phyloP scores from a whole-genome alignment of 35 echinoderm and acorn worm genomes.

The Chiridota heheva region DNA sequence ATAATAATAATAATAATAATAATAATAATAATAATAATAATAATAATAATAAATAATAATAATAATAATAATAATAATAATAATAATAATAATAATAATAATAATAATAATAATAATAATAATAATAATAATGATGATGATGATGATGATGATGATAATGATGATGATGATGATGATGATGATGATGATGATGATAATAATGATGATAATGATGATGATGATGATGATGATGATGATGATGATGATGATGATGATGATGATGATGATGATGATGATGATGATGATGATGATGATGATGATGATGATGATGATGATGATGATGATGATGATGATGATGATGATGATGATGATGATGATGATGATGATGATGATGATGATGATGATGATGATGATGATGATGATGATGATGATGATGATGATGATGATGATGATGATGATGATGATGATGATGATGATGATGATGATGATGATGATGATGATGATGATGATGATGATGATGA shows the following conservation, averaged over 20 bases:
- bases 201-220: slow-evolving; percentile 6
- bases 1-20: too few species aligned
- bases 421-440: background rate
- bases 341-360: background rate
- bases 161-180: slow-evolving; percentile 5
- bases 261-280: slow-evolving; percentile 6
- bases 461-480: background rate
- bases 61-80: too few species aligned
- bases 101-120: background rate
- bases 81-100: background rate
- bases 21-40: too few species aligned
- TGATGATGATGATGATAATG: background rate
- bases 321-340: slow-evolving; percentile 5
- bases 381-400: background rate
- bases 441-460: slow-evolving; percentile 19
- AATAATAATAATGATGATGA: background rate
- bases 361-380: background rate
- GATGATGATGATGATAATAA: slow-evolving; percentile 6
- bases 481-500: background rate
- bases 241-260: slow-evolving; percentile 6
- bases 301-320: slow-evolving; percentile 5
- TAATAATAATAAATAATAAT: too few species aligned
- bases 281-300: slow-evolving; percentile 6
- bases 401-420: background rate
- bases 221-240: slow-evolving; percentile 6